Conservation (phyloP, 2,113 vertebrate species). For the Rousettus leschenaultii region DNA sequence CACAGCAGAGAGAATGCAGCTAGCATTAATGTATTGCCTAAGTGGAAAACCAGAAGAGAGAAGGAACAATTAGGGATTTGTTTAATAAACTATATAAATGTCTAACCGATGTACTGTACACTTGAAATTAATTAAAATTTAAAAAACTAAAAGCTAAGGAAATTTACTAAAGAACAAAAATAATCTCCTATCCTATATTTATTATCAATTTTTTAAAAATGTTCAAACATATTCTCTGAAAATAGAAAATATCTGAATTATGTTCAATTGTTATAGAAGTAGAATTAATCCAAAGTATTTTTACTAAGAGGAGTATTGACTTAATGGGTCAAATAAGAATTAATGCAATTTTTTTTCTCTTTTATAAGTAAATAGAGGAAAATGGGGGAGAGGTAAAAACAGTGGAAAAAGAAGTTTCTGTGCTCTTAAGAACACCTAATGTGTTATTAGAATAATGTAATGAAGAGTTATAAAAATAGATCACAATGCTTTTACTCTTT, state of each 20-base stretch:
- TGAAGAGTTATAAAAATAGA: neutral
- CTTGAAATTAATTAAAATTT: no score
- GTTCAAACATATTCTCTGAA: neutral
- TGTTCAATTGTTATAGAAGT: neutral
- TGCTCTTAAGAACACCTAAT: neutral
- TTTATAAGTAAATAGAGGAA: neutral
- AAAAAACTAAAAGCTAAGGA: no score
- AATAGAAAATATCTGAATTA: neutral
- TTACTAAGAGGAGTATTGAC: neutral
- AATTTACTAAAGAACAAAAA: neutral
- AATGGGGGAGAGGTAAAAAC: neutral
- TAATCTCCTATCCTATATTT: neutral
- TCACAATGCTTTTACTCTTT: neutral
- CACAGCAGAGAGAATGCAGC: no score
- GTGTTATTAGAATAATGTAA: neutral
- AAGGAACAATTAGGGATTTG: no score
- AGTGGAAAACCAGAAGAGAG: no score
- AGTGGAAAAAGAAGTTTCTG: neutral
- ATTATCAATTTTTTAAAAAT: neutral
- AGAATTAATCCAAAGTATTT: neutral
- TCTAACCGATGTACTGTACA: no score
- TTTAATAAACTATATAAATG: no score
- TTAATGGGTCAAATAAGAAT: neutral
- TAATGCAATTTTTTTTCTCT: neutral
- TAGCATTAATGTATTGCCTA: no score